Base-by-base conservation (phyloP, 2,113 vertebrate genomes). In the Callipepla californica region DNA sequence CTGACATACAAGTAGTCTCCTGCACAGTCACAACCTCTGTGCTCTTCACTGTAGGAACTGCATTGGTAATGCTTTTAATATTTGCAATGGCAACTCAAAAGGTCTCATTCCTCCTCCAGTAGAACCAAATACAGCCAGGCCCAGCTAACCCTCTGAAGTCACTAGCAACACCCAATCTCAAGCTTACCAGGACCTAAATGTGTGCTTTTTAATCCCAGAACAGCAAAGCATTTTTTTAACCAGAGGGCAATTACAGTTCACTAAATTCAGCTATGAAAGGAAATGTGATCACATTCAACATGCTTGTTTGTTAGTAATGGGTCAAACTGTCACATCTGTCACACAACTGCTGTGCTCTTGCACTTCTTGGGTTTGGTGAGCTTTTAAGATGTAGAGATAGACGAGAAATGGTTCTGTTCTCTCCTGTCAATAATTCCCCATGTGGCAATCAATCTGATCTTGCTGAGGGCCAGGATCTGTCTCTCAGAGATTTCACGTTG, bases 341-440 rank as follows among this genome's bases (percentile, higher is more conserved):
- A 80, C 79, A 85, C 19, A 34, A n/a, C 18, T 67, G 21, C 76
- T 88, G 26, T 74, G 68, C 13, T 61, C 79, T 63, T 91, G 32
- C 42, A 30, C 7, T 82, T 82, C 79, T 69, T 44, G 38, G 34
- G 77, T 55, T 51, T 51, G 42, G 85, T 75, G 61, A 93, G 44
- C 25, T 88, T 94, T 93, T 68, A 83, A 57, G 65, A 90, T 87
- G 45, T 25, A 90, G 68, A 0, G 3, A 28, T 50, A 78, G 32
- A 47, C 83, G 68, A 85, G 70, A 59, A 0, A 42, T 66, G 36
- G 0, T 28, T 22, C 66, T 82, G 62, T 66, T 9, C 26, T 83
- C 38, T 92, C 32, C 47, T 88, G 88, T 83, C 88, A 88, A 83
- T 95, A 92, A 86, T 74, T 86, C 68, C 65, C 65, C 30, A 72